Conservation (phyloP, 2,888 invertebrate genomes). For the Drosophila ezoana region DNA sequence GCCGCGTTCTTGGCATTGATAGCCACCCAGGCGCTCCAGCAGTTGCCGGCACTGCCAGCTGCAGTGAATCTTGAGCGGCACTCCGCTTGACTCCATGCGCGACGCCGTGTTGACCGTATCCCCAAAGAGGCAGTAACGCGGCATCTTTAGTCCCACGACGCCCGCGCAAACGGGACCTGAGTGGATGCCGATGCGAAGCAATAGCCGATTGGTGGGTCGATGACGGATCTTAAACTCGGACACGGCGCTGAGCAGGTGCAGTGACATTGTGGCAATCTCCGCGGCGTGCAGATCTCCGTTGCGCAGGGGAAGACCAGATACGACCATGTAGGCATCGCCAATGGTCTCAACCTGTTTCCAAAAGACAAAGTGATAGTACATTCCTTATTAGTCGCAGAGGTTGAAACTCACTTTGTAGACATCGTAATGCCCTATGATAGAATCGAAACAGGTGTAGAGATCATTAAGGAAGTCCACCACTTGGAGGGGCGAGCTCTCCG, state of each 20-base stretch:
- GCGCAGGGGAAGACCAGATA: conserved; percentile 94
- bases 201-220: conserved; percentile 92
- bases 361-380: not conserved
- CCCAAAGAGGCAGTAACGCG: conserved; percentile 95
- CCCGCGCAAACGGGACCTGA: conserved; percentile 97
- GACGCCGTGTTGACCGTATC: conserved; percentile 97
- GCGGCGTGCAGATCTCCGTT: conserved; percentile 96
- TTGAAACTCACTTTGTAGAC: conserved; percentile 90
- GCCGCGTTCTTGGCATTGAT: conserved; percentile 90
- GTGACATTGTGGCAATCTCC: conserved; percentile 97
- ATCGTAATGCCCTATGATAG: conserved; percentile 95
- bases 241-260: conserved; percentile 93
- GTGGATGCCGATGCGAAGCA: conserved; percentile 95
- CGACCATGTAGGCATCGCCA: conserved; percentile 97
- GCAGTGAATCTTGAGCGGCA: conserved; percentile 93
- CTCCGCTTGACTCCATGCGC: conserved; percentile 93
- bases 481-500: conserved; percentile 95
- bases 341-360: conserved; percentile 89
- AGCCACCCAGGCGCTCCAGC: conserved; percentile 90
- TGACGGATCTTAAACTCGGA: conserved; percentile 95
- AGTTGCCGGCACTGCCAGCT: conserved; percentile 90
- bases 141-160: conserved; percentile 97
- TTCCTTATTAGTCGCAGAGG: rapidly evolving
- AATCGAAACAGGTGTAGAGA: conserved; percentile 97
- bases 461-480: conserved; percentile 97